These are phyloP conservation scores for Riparia riparia DNA, from an alignment of 2,113 vertebrate genomes.

Conservation along the genomic window DNA sequence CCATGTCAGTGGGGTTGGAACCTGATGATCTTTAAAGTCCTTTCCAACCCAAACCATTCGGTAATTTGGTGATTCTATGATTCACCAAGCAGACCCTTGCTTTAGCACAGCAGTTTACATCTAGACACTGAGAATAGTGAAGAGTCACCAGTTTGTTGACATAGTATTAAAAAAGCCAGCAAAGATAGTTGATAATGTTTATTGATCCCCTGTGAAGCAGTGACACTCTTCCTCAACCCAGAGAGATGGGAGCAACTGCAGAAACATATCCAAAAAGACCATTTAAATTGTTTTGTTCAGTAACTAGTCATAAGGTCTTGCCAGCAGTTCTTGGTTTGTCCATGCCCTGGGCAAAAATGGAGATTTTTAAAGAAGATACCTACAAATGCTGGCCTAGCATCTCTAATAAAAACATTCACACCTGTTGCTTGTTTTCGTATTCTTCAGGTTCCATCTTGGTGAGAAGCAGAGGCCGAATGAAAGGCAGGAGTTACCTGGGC, in stretches of 20 bases:
- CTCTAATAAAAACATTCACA: not conserved
- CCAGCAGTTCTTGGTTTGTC: not conserved
- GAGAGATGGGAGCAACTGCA: not conserved
- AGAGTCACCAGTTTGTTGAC: not conserved
- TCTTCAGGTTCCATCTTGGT: not conserved
- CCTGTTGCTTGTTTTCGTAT: not conserved
- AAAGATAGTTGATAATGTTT: not conserved
- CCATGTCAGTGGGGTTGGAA: not conserved
- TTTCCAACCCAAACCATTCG: not conserved
- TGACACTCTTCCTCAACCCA: not conserved
- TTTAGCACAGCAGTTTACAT: slow-evolving; percentile 18
- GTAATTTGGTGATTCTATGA: not conserved
- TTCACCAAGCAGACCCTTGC: not conserved
- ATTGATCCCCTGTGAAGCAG: not conserved
- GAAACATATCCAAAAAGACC: not conserved
- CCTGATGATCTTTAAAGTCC: not conserved
- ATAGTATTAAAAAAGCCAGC: not conserved
- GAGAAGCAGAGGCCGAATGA: not conserved
- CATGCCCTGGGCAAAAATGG: not conserved
- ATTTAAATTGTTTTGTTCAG: not conserved
- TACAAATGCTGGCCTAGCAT: not conserved
- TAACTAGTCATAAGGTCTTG: not conserved
- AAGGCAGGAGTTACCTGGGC: not conserved
- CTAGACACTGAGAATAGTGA: not conserved
- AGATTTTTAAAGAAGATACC: not conserved